A percentile compares a stretch with the other conserved stretches of the same genome.
phyloP scores from a whole-genome alignment of 2,113 vertebrate genomes.

The Gopherus flavomarginatus region DNA sequence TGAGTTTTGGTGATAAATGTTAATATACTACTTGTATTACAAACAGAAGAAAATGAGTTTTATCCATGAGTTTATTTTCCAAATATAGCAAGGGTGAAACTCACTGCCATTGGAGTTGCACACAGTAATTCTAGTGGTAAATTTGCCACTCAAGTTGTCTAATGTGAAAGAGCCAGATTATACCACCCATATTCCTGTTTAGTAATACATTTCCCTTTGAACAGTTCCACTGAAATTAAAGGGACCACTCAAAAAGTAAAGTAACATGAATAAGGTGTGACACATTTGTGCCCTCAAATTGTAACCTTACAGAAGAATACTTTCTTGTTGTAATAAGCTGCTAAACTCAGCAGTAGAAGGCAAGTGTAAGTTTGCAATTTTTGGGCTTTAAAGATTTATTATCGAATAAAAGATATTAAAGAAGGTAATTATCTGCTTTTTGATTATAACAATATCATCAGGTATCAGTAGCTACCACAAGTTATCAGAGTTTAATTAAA shows the following conservation, averaged over 20 bases:
- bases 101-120: neutral
- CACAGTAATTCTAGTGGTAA: neutral
- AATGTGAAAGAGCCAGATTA: neutral
- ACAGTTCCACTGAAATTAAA: neutral
- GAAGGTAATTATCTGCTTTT: neutral
- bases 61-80: neutral
- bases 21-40: neutral
- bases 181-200: neutral
- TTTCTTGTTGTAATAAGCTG: neutral
- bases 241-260: neutral
- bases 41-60: neutral
- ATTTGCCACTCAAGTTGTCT: neutral
- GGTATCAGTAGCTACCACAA: constrained; percentile 44
- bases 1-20: neutral
- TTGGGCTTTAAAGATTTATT: neutral
- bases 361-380: neutral
- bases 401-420: neutral
- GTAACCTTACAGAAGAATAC: neutral
- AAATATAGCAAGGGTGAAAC: accelerated
- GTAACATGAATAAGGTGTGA: neutral
- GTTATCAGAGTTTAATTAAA: constrained; percentile 45
- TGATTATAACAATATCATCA: neutral
- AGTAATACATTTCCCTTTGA: neutral
- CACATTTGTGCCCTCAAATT: neutral
- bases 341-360: neutral